Evolutionary conservation across 2,797 vertebrate species (phyloP).

Genomic region (Parauchenoglanis ngamensis): DNA sequence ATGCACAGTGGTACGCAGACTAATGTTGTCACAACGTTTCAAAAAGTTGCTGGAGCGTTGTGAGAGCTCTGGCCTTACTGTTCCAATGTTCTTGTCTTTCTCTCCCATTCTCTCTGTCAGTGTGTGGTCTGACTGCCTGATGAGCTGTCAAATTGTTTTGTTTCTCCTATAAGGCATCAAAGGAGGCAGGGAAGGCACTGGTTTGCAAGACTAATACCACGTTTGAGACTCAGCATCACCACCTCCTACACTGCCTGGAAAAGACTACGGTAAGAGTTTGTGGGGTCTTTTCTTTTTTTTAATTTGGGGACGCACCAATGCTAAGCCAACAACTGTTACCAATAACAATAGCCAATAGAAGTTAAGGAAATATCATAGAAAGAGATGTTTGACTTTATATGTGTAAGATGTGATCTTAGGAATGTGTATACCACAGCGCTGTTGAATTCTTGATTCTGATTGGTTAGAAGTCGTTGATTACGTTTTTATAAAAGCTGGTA

Average conservation of each 20-base stretch:
- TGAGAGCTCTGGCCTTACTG: slow-evolving; percentile 49
- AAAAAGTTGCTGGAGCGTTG: slow-evolving; percentile 35
- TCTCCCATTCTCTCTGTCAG: slow-evolving; percentile 38
- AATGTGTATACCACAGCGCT: neutral
- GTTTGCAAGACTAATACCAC: slow-evolving; percentile 83
- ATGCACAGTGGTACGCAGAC: slow-evolving; percentile 57
- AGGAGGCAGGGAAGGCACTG: slow-evolving; percentile 86
- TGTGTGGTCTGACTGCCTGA: slow-evolving; percentile 37
- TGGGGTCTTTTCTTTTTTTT: neutral
- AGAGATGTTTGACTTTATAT: neutral
- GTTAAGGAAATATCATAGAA: neutral
- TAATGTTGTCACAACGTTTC: slow-evolving; percentile 47
- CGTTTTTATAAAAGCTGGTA: neutral
- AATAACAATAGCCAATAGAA: neutral
- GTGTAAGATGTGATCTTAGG: neutral
- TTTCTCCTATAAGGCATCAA: slow-evolving; percentile 81
- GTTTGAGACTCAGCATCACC: slow-evolving; percentile 90
- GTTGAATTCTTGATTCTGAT: neutral
- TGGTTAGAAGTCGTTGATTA: neutral
- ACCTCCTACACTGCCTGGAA: slow-evolving; percentile 94
- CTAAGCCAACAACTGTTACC: neutral
- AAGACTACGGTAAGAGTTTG: slow-evolving; percentile 89
- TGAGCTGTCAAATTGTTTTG: slow-evolving; percentile 56
- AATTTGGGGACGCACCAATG: neutral
- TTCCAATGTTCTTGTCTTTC: slow-evolving; percentile 46